Evolutionary conservation across 2,797 vertebrate genomes (phyloP), one percentile per base, ranked within the genome.

Genomic region (Siniperca undulata): DNA sequence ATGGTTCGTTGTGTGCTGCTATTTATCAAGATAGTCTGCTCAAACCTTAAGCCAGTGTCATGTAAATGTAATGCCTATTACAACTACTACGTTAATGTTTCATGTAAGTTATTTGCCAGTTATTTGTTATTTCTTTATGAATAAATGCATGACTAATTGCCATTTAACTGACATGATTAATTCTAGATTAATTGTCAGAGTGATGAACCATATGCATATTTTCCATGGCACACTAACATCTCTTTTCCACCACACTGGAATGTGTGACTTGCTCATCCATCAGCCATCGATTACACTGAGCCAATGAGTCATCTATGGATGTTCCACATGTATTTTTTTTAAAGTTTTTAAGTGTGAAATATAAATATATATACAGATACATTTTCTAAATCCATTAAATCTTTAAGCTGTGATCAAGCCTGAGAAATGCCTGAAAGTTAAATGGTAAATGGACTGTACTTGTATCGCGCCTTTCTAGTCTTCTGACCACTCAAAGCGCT

Each of bases 51-150:
- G 46, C 60, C 50, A 69, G 4, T 71, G 64, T 87, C 76, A 70
- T 78, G 59, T 78, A 80, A 77, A 87, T 86, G 73, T 60, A 50
- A 83, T 34, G 55, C 4, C 12, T 59, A 74, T 82, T 70, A 78
- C 50, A 70, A 13, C 44, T 72, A 30, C 68, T 60, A 4, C 24
- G 30, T 50, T 83, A 52, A 75, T 85, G 73, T 79, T 74, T 71
- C 40, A 72, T 87, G n/a, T 87, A 90, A 90, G 67, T 78, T 89
- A 89, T 91, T 88, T 78, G 44, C 24, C 56, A 67, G 24, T 48
- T 81, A 46, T 82, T 86, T 68, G 62, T 82, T 86, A 56, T 79
- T 86, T 84, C 62, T 86, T 66, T 73, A 74, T 83, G 64, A 89
- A 82, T 85, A 78, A 78, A 86, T 85, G 55, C 52, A 73, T 73